Evolutionary conservation across 2,888 invertebrate genomes (phyloP).

Genomic region (Amaurobius ferox): DNA sequence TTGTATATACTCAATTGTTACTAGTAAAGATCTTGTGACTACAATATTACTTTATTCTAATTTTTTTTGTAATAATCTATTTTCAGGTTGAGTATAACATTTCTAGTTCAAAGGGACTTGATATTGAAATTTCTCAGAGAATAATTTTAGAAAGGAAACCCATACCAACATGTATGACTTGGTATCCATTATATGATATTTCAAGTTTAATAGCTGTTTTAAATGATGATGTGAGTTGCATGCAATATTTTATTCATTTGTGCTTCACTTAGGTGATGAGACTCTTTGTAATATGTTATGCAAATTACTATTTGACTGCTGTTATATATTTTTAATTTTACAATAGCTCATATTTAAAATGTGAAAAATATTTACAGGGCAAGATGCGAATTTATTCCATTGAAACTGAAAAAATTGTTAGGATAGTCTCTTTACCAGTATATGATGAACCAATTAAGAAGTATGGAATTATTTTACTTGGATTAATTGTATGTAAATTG

Average conservation of each 20-base stretch:
- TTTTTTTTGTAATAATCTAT: no score
- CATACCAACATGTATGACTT: slow-evolving; percentile 45
- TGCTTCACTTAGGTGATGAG: no score
- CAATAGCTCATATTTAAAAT: no score
- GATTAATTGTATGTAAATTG: no score
- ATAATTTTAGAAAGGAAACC: slow-evolving; percentile 26
- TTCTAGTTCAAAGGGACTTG: slow-evolving; percentile 31
- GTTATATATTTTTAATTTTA: no score
- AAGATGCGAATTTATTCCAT: slow-evolving; percentile 45
- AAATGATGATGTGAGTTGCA: slow-evolving; percentile 33
- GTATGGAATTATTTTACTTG: background rate
- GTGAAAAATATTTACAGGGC: background rate
- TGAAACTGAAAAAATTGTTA: slow-evolving; percentile 27
- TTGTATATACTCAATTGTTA: no score
- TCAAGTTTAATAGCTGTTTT: slow-evolving; percentile 22
- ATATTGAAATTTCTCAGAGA: slow-evolving; percentile 28
- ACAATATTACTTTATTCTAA: no score
- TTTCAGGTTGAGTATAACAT: slow-evolving; percentile 49
- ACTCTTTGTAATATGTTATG: no score
- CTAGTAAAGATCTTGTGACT: no score
- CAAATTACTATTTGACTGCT: no score
- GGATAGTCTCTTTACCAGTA: slow-evolving; percentile 29
- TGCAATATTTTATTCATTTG: no score
- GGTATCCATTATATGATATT: slow-evolving; percentile 47
- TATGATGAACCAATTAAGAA: slow-evolving; percentile 44